Evolutionary conservation across 2,888 invertebrate genomes (phyloP).

Genomic region (Philereme vetulata): DNA sequence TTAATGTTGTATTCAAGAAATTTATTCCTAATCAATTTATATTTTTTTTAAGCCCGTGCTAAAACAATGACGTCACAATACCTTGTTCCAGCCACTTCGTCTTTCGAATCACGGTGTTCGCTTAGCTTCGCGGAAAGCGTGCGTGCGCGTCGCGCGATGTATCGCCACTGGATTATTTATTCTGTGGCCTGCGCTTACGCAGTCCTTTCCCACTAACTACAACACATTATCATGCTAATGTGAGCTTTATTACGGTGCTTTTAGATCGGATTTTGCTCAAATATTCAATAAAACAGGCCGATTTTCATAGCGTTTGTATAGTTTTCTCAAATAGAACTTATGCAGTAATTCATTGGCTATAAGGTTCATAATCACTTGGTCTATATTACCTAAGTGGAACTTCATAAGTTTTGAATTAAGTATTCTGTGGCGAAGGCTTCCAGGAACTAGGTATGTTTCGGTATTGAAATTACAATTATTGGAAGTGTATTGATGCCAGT

Average conservation of each 20-base stretch:
- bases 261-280: background rate
- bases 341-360: background rate
- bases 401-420: background rate
- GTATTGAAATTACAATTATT: slow-evolving; percentile 40
- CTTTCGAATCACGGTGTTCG: slow-evolving; percentile 64
- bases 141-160: slow-evolving; percentile 57
- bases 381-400: background rate
- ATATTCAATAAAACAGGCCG: background rate
- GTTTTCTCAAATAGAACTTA: too few species aligned
- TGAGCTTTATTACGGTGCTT: background rate
- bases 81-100: slow-evolving; percentile 35
- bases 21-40: background rate
- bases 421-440: slow-evolving; percentile 21
- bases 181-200: slow-evolving; percentile 19
- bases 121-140: slow-evolving; percentile 70
- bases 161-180: slow-evolving; percentile 30
- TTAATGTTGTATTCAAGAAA: too few species aligned
- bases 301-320: background rate
- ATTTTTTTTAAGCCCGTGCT: background rate
- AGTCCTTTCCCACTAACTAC: slow-evolving; percentile 7
- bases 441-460: slow-evolving; percentile 34
- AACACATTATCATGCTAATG: background rate
- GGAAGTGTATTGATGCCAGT: slow-evolving; percentile 38
- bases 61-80: slow-evolving; percentile 12
- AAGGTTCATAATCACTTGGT: background rate